Evolutionary conservation across 2,113 vertebrate species (phyloP).

Genomic region (Isichthys henryi): DNA sequence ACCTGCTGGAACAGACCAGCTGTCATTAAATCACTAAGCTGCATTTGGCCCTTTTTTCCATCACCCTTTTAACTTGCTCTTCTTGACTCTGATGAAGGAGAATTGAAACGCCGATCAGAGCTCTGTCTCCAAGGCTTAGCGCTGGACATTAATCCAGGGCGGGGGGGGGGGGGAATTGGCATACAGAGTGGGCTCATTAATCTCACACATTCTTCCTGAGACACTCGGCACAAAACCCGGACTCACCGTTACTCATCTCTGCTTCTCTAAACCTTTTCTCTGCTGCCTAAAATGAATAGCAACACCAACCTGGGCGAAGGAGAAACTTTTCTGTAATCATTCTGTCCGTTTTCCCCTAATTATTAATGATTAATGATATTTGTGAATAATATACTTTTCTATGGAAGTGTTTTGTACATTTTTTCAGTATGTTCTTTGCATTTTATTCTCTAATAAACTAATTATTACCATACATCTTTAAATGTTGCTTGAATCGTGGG

Average conservation of each 20-base stretch:
- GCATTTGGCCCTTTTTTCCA: not conserved
- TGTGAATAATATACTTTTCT: not conserved
- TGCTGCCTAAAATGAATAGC: not conserved
- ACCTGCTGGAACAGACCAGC: not conserved
- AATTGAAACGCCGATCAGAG: not conserved
- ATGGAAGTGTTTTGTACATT: not conserved
- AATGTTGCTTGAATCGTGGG: not conserved
- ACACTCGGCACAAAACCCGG: not conserved
- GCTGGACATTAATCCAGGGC: constrained; percentile 15
- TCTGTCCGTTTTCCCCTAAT: not conserved
- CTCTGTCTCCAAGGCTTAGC: constrained; percentile 4
- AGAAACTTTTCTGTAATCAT: not conserved
- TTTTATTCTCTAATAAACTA: not conserved
- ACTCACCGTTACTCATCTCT: not conserved
- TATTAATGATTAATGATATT: not conserved
- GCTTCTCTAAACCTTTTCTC: not conserved
- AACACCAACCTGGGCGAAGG: not conserved
- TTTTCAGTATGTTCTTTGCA: not conserved
- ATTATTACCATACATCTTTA: not conserved
- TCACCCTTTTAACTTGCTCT: not conserved
- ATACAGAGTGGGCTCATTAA: not conserved
- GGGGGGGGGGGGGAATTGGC: not conserved
- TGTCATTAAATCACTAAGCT: not conserved
- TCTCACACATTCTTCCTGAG: not conserved
- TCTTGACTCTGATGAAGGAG: not conserved